phyloP scores from a whole-genome alignment of 2,888 invertebrate genomes.

The Sepioteuthis lessoniana region DNA sequence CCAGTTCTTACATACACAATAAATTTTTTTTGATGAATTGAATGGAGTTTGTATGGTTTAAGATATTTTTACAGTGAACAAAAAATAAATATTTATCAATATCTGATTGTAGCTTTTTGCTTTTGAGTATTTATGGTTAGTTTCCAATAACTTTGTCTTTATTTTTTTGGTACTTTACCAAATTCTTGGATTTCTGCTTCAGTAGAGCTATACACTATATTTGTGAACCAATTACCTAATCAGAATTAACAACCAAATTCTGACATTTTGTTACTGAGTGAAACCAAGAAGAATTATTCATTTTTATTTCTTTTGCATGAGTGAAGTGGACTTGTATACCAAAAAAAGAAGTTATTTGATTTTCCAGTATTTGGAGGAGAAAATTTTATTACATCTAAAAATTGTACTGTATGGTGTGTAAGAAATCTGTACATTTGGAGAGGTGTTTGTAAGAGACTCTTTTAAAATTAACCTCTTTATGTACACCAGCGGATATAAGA shows the following conservation, averaged over 20 bases:
- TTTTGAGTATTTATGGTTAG: not conserved
- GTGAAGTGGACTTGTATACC: not conserved
- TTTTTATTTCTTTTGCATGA: not conserved
- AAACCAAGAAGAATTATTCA: not conserved
- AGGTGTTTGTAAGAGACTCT: not conserved
- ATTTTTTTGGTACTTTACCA: slow-evolving; percentile 1
- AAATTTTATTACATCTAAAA: not conserved
- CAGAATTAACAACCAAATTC: not conserved
- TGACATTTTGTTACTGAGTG: not conserved
- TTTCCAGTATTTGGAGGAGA: too few species aligned
- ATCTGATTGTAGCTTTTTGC: not conserved
- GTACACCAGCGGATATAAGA: too few species aligned
- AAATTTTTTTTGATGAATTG: too few species aligned
- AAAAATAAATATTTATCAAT: too few species aligned
- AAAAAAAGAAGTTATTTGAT: too few species aligned
- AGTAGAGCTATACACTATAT: not conserved
- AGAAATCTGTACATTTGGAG: not conserved
- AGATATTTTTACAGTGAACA: too few species aligned
- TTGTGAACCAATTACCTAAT: not conserved
- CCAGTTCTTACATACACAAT: too few species aligned
- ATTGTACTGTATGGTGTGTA: not conserved
- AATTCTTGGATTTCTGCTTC: not conserved
- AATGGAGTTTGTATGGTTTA: too few species aligned
- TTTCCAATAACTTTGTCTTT: not conserved
- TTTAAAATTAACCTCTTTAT: not conserved